A percentile compares a stretch with the other conserved stretches of the same genome.
Evolutionary conservation across 2,113 vertebrate species (phyloP).

Genomic region (Nanorana parkeri): DNA sequence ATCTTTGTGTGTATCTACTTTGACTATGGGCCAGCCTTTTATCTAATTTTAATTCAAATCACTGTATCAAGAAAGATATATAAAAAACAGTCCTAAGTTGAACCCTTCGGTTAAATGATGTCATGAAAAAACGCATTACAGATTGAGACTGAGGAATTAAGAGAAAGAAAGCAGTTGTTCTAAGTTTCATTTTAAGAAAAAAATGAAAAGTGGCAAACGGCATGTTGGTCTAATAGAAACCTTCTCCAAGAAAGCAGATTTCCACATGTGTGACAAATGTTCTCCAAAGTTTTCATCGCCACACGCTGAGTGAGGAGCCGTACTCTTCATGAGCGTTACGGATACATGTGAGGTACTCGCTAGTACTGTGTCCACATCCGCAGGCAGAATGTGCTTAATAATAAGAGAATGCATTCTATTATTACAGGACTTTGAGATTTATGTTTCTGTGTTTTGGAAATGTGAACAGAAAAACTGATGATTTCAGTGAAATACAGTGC

Average conservation of each 20-base stretch:
- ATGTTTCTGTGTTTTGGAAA: too few species aligned
- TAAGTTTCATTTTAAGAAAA: slow-evolving; percentile 1
- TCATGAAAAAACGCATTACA: slow-evolving; percentile 33
- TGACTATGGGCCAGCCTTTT: too few species aligned
- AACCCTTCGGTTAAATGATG: slow-evolving; percentile 14
- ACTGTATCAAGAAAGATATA: not conserved
- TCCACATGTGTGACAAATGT: slow-evolving; percentile 38
- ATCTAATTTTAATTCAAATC: not conserved
- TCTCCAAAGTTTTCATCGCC: slow-evolving; percentile 42
- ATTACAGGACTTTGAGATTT: too few species aligned
- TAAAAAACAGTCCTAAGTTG: slow-evolving; percentile 12
- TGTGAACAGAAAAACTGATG: too few species aligned
- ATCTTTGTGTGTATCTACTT: too few species aligned
- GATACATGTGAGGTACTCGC: slow-evolving; percentile 2
- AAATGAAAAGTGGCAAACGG: slow-evolving; percentile 37
- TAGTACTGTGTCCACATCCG: not conserved
- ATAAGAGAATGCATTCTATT: too few species aligned
- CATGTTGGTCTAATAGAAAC: slow-evolving; percentile 24
- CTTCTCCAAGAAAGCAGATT: not conserved
- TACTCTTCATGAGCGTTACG: slow-evolving; percentile 8
- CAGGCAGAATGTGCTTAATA: not conserved
- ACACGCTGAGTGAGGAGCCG: slow-evolving; percentile 1
- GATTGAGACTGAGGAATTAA: slow-evolving; percentile 26
- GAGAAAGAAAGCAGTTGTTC: slow-evolving; percentile 31
- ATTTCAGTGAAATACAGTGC: too few species aligned